These are phyloP conservation scores for Neoaliturus tenellus DNA, from an alignment of 2,888 invertebrate species.

Conservation along the genomic window DNA sequence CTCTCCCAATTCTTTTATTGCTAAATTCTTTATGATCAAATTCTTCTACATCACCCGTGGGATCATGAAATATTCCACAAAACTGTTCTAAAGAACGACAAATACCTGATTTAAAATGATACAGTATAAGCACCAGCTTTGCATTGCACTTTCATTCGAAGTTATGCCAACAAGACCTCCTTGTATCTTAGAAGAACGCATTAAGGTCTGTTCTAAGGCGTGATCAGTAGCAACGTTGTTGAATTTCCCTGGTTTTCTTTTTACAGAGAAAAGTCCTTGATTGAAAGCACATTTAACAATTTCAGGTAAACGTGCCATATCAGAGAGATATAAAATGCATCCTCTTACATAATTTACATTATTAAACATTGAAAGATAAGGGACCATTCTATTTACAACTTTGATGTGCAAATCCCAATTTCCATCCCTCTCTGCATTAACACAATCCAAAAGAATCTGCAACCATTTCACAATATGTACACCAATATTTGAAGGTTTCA, in stretches of 20 bases:
- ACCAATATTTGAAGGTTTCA: constrained; percentile 27
- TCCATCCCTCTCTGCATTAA: not conserved
- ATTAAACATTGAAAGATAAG: constrained; percentile 2
- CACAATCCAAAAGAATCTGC: not conserved
- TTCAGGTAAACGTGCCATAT: not conserved
- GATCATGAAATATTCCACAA: constrained; percentile 18
- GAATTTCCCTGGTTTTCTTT: constrained; percentile 13
- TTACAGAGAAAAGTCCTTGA: constrained; percentile 9
- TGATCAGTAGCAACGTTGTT: constrained; percentile 11
- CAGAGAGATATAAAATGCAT: not conserved
- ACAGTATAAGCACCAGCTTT: constrained; percentile 5
- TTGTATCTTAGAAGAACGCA: constrained; percentile 8
- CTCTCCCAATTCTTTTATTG: not conserved
- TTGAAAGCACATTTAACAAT: not conserved
- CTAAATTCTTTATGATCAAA: constrained; percentile 13
- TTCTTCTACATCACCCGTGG: constrained; percentile 18
- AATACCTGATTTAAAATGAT: constrained; percentile 7
- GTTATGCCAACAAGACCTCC: constrained; percentile 29
- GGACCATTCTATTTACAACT: not conserved
- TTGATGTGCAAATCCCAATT: constrained; percentile 15
- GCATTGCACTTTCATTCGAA: not conserved
- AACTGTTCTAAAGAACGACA: not conserved
- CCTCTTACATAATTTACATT: constrained; percentile 35
- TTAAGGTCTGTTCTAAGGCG: constrained; percentile 23
- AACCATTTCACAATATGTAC: constrained; percentile 7